Conservation (phyloP, 1,140 invertebrate genomes). For the Conopomorpha cramerella region DNA sequence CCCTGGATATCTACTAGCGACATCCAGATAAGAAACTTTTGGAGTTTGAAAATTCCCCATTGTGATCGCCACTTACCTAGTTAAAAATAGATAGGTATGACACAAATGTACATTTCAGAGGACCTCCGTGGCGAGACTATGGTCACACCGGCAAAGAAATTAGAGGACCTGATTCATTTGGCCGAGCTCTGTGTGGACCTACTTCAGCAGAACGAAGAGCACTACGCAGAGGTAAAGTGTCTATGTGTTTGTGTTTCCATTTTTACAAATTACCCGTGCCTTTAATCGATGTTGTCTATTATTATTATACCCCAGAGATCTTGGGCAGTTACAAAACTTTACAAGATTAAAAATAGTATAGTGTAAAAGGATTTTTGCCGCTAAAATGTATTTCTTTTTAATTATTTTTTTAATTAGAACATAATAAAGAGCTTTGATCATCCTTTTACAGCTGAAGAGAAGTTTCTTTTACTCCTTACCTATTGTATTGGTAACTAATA, state of each 20-base stretch:
- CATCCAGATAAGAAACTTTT: no score
- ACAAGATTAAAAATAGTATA: background rate
- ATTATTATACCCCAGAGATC: background rate
- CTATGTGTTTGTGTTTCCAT: slow-evolving; percentile 2
- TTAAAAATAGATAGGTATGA: no score
- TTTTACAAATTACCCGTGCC: background rate
- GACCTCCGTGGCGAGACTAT: slow-evolving; percentile 82
- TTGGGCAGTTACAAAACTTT: background rate
- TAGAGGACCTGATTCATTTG: slow-evolving; percentile 96
- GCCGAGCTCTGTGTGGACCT: slow-evolving; percentile 98
- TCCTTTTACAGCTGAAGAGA: slow-evolving; percentile 9
- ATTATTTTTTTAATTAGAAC: slow-evolving; percentile 20
- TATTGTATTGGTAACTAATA: no score
- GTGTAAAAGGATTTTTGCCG: background rate
- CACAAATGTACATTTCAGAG: no score
- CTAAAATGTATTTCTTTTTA: slow-evolving; percentile 5
- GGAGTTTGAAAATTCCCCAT: no score
- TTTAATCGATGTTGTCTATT: slow-evolving; percentile 2
- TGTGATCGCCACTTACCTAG: no score
- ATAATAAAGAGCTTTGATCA: slow-evolving; percentile 15
- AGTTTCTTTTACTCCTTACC: no score
- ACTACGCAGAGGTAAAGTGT: slow-evolving; percentile 94
- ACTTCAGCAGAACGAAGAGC: slow-evolving; percentile 98
- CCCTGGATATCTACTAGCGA: no score
- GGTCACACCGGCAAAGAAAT: slow-evolving; percentile 83